These are phyloP conservation scores for Decapterus maruadsi DNA, from an alignment of 2,797 vertebrate genomes.

Conservation along the genomic window DNA sequence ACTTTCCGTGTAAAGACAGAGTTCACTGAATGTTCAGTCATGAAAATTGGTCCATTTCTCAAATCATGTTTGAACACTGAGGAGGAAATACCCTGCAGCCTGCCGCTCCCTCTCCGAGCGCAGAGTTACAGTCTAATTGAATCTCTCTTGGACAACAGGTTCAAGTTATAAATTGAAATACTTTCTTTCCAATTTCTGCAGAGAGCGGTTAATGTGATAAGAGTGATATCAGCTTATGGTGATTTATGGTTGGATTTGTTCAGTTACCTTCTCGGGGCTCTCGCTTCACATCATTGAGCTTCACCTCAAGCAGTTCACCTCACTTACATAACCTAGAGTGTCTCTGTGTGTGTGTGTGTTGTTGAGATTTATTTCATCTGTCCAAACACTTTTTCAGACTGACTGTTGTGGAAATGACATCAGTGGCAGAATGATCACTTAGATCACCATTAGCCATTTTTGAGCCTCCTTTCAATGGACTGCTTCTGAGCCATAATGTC, in stretches of 20 bases:
- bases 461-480: constrained; percentile 29
- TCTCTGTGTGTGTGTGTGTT: neutral
- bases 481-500: constrained; percentile 20
- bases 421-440: constrained; percentile 31
- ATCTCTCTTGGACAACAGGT: constrained; percentile 50
- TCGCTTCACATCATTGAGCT: constrained; percentile 50
- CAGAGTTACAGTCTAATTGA: constrained; percentile 44
- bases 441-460: constrained; percentile 20
- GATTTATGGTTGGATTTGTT: constrained; percentile 59
- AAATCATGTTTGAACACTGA: neutral
- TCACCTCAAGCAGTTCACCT: constrained; percentile 46
- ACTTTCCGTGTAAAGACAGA: neutral
- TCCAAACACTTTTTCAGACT: constrained; percentile 23
- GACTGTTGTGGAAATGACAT: constrained; percentile 32
- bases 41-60: neutral
- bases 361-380: constrained; percentile 38
- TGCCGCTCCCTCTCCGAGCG: constrained; percentile 1
- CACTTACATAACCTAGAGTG: constrained; percentile 45
- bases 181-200: constrained; percentile 64
- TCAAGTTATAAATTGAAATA: constrained; percentile 72
- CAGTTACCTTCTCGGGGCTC: constrained; percentile 41
- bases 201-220: constrained; percentile 53
- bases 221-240: constrained; percentile 56
- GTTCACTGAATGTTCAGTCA: constrained; percentile 4
- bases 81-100: neutral